Evolutionary conservation across 2,113 vertebrate species (phyloP).

Genomic region (Argyrosomus japonicus): DNA sequence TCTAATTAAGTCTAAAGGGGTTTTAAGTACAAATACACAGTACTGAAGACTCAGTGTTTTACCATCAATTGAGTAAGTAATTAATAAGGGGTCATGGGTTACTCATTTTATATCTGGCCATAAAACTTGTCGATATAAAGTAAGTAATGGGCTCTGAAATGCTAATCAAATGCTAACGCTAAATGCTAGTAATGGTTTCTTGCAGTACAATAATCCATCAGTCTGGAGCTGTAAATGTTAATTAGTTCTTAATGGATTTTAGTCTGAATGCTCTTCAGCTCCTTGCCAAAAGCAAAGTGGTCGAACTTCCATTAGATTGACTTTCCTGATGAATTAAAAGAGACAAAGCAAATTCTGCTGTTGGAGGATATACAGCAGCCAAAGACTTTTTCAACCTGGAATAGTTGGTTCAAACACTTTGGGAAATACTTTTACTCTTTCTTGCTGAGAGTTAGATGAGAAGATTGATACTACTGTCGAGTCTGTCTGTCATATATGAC

Average conservation of each 20-base stretch:
- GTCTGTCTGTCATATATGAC: not conserved
- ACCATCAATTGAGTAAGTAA: not conserved
- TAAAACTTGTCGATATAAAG: not conserved
- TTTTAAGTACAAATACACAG: not conserved
- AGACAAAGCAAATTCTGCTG: not conserved
- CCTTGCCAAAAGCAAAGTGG: constrained; percentile 39
- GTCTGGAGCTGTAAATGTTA: constrained; percentile 29
- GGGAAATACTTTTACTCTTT: not conserved
- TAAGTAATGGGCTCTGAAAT: not conserved
- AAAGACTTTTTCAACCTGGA: not conserved
- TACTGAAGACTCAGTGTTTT: not conserved
- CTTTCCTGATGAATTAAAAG: not conserved
- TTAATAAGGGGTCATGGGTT: not conserved
- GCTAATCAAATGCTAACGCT: not conserved
- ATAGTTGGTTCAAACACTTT: not conserved
- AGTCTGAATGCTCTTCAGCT: constrained; percentile 12
- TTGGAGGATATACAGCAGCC: not conserved
- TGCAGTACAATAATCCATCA: constrained; percentile 19
- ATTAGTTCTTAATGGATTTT: constrained; percentile 43
- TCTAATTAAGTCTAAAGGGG: not conserved
- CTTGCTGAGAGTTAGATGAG: not conserved
- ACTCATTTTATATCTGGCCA: not conserved
- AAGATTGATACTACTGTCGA: not conserved
- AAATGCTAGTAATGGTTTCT: not conserved
- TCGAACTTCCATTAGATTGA: not conserved